A percentile compares a stretch with the other conserved stretches of the same genome.
phyloP scores from a whole-genome alignment of 2,113 vertebrate species.

The Lophura nycthemera region DNA sequence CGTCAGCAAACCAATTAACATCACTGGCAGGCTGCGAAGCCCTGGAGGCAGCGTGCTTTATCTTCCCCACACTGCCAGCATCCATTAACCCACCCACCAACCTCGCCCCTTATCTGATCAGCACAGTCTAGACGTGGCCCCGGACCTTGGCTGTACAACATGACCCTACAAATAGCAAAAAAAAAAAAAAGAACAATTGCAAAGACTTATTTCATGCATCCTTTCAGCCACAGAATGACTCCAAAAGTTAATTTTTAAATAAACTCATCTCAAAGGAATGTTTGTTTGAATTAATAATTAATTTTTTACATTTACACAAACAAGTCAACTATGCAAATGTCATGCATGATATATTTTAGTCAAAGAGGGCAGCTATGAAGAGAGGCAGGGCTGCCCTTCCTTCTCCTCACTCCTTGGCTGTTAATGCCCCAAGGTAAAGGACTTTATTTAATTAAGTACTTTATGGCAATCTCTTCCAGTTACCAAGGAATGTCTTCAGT shows the following conservation, averaged over 20 bases:
- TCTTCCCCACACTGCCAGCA: background rate
- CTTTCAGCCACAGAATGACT: slow-evolving; percentile 1
- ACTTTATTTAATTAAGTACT: background rate
- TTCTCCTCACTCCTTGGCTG: background rate
- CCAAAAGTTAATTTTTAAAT: slow-evolving; percentile 69
- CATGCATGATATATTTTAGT: background rate
- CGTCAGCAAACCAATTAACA: background rate
- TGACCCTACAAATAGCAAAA: background rate
- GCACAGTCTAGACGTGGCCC: background rate
- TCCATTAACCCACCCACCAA: background rate
- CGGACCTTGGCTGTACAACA: background rate
- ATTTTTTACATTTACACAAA: background rate
- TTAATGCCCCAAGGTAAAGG: background rate
- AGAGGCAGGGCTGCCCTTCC: background rate
- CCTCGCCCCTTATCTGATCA: slow-evolving; percentile 7
- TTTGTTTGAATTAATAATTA: slow-evolving; percentile 56
- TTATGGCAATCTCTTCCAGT: background rate
- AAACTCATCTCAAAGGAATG: slow-evolving; percentile 49
- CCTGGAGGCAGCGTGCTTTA: background rate
- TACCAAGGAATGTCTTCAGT: background rate
- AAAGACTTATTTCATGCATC: slow-evolving; percentile 28
- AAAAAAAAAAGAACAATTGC: background rate
- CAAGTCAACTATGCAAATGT: fast-evolving
- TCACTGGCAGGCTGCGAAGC: background rate
- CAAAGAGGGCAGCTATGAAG: background rate